Evolutionary conservation across 2,888 invertebrate species (phyloP), one percentile per base, ranked within the genome.

Genomic region (Lomographa bimaculata): DNA sequence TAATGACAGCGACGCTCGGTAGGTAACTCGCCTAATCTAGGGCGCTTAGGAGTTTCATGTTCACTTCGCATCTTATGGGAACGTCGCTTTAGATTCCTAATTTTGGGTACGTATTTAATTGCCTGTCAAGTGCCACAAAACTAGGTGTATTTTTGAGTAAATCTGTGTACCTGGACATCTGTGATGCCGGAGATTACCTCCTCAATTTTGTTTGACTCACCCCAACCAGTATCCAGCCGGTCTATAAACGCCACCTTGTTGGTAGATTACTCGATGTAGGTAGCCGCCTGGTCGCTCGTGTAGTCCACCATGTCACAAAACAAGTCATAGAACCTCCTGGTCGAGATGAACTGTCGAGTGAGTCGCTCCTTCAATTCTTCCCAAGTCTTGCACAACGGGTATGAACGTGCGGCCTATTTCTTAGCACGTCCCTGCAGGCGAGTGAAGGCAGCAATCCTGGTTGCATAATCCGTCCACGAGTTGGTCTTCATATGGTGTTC

Each of bases 171-270:
- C 47, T 47, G 40, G 2, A 5, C 1, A 5, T 47, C 43, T 0
- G 20, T 16, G 16, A 35, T 47, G 27, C 47, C 47, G 5, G 35
- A 39, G 9, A 47, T 47, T 7, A 39, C 43, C 5, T 39, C 42
- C 19, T 43, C 42, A 16, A 46, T 46, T 25, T 17, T 46, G 34
- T 16, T 24, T 2, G 24, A n/a, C 24, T 24, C 24, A 10, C 10
- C 9, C 24, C 24, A 24, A 10, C 24, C 9, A 7, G 24, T 8
- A 25, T 33, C 41, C 41, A 46, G 6, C 41, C 37, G 2, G 41
- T 34, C 25, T 37, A 16, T 29, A 32, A 26, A 5, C 37, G 28
- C 8, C 24, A 24, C 7, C 24, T 24, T 24, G 24, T 24, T 24
- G 5, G 7, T 24, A 28, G 38, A 5, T 41, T 37, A 36, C 23